A percentile compares a stretch with the other conserved stretches of the same genome.
Evolutionary conservation across 2,797 vertebrate genomes (phyloP).

Genomic region (Erithacus rubecula): DNA sequence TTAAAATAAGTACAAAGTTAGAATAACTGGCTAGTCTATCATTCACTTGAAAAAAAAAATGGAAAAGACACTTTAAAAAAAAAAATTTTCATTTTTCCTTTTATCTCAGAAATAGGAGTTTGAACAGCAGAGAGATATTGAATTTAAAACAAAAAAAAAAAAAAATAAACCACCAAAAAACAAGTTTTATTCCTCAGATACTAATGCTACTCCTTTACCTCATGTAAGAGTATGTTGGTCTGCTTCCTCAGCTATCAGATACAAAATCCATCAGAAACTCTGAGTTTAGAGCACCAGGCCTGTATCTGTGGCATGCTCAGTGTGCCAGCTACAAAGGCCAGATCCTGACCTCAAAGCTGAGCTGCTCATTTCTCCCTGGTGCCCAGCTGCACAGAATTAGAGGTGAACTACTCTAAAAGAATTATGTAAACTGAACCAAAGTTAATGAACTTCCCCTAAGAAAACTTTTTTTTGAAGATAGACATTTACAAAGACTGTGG

Average conservation of each 20-base stretch:
- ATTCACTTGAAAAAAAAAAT: background rate
- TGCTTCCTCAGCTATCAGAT: background rate
- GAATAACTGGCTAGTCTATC: background rate
- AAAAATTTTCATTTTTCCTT: background rate
- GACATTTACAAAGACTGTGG: background rate
- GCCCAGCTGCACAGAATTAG: background rate
- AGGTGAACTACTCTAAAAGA: constrained; percentile 3
- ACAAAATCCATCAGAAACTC: background rate
- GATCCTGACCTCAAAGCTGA: background rate
- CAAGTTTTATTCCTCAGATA: background rate
- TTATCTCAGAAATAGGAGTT: background rate
- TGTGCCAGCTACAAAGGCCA: background rate
- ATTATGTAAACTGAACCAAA: constrained; percentile 12
- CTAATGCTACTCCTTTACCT: background rate
- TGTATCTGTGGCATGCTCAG: background rate
- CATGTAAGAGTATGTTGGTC: background rate
- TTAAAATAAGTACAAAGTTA: background rate
- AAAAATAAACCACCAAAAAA: too few species aligned
- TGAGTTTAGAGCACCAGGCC: background rate
- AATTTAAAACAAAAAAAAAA: background rate
- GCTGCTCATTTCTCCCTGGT: background rate
- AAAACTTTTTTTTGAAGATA: background rate
- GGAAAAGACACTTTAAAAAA: background rate
- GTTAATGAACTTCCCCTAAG: background rate
- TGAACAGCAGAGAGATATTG: background rate